phyloP scores from a whole-genome alignment of 2,797 vertebrate genomes.

The Aythya fuligula region DNA sequence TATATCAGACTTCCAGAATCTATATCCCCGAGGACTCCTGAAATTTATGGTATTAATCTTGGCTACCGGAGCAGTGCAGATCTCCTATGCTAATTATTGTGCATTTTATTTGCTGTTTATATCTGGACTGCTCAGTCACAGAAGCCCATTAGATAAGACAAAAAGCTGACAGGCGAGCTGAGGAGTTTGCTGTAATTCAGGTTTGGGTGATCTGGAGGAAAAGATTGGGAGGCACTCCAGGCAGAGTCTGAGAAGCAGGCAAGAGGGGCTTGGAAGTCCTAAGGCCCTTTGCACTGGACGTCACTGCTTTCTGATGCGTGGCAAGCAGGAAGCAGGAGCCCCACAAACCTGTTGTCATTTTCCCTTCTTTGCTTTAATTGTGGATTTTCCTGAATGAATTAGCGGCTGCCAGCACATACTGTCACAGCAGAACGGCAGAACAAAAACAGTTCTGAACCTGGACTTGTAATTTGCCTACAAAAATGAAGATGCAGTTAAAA shows the following conservation, averaged over 20 bases:
- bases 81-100: background rate
- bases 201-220: background rate
- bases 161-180: background rate
- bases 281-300: accelerated
- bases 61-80: background rate
- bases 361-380: background rate
- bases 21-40: background rate
- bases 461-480: background rate
- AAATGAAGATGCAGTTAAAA: background rate
- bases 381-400: slow-evolving; percentile 9
- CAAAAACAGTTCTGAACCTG: background rate
- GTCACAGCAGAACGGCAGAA: slow-evolving; percentile 24
- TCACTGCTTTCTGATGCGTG: background rate
- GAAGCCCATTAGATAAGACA: accelerated
- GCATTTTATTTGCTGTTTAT: background rate
- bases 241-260: background rate
- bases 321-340: background rate
- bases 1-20: background rate
- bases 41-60: slow-evolving; percentile 3
- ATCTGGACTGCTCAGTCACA: background rate
- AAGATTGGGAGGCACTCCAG: accelerated
- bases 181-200: accelerated
- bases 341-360: background rate
- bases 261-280: background rate
- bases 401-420: background rate